Conservation (phyloP, 2,888 invertebrate species). For the Limnephilus rhombicus region DNA sequence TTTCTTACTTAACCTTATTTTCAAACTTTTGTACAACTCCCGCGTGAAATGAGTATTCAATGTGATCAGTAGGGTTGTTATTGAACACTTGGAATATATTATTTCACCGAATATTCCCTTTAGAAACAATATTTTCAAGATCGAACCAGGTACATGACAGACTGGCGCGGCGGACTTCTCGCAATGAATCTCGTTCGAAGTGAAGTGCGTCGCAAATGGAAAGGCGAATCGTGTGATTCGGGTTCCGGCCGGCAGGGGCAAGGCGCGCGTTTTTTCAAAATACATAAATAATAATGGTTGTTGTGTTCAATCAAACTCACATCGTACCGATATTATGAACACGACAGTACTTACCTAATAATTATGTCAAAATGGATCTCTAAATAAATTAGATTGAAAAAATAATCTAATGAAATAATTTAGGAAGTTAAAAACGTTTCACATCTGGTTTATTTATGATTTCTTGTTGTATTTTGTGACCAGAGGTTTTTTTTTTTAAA, state of each 20-base stretch:
- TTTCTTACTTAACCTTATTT: too few species aligned
- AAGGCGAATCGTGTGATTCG: constrained; percentile 41
- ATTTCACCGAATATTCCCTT: constrained; percentile 6
- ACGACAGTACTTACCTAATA: too few species aligned
- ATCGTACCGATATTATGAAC: too few species aligned
- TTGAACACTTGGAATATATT: not conserved
- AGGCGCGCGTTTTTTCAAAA: constrained; percentile 16
- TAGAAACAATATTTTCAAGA: constrained; percentile 19
- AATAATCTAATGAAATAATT: too few species aligned
- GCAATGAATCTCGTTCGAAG: constrained; percentile 47
- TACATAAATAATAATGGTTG: not conserved
- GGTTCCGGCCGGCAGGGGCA: constrained; percentile 35
- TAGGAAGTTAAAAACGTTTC: too few species aligned
- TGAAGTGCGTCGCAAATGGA: constrained; percentile 47
- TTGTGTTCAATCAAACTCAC: not conserved
- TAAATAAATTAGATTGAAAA: too few species aligned
- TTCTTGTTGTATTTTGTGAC: too few species aligned
- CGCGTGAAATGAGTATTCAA: not conserved
- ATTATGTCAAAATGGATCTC: too few species aligned
- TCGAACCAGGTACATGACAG: constrained; percentile 33
- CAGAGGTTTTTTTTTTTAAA: too few species aligned
- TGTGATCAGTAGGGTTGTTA: not conserved
- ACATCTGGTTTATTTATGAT: too few species aligned
- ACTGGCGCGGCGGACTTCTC: constrained; percentile 32
- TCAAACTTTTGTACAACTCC: not conserved